Evolutionary conservation across 1,140 invertebrate species (phyloP).

Genomic region (Zaprionus kolodkinae): DNA sequence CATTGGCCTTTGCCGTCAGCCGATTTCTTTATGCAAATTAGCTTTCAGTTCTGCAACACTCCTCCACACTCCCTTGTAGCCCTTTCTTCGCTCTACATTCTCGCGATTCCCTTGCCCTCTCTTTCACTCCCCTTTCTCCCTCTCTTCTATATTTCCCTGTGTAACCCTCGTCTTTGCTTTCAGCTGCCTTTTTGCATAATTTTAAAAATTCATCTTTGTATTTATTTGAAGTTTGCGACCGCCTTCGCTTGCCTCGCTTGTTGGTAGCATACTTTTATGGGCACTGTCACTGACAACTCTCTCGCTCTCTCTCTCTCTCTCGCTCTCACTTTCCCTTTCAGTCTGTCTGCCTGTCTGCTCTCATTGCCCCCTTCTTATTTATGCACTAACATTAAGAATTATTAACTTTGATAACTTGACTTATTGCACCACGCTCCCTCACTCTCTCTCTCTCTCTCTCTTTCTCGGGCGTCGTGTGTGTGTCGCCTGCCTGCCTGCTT

Average conservation of each 20-base stretch:
- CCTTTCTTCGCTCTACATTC: slow-evolving; percentile 17
- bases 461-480: too few relatives aligned
- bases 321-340: slow-evolving; percentile 4
- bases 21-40: slow-evolving; percentile 82
- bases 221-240: slow-evolving; percentile 52
- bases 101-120: too few relatives aligned
- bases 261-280: slow-evolving; percentile 62
- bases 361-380: slow-evolving; percentile 64
- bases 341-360: slow-evolving; percentile 12
- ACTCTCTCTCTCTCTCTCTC: too few relatives aligned
- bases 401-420: slow-evolving; percentile 81
- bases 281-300: slow-evolving; percentile 66
- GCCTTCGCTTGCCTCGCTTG: slow-evolving; percentile 14
- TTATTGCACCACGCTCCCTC: slow-evolving; percentile 67
- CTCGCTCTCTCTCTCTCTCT: slow-evolving; percentile 4
- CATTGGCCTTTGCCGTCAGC: slow-evolving; percentile 49
- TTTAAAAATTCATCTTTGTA: slow-evolving; percentile 74
- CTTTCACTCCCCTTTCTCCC: too few relatives aligned
- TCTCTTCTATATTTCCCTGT: not conserved
- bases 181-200: slow-evolving; percentile 72
- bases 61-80: slow-evolving; percentile 19
- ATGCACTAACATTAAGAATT: slow-evolving; percentile 83
- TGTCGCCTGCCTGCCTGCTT: slow-evolving; percentile 3
- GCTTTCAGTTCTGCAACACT: slow-evolving; percentile 39
- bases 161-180: slow-evolving; percentile 14